Evolutionary conservation across 2,888 invertebrate genomes (phyloP).

Genomic region (Drosophila buzzatii): DNA sequence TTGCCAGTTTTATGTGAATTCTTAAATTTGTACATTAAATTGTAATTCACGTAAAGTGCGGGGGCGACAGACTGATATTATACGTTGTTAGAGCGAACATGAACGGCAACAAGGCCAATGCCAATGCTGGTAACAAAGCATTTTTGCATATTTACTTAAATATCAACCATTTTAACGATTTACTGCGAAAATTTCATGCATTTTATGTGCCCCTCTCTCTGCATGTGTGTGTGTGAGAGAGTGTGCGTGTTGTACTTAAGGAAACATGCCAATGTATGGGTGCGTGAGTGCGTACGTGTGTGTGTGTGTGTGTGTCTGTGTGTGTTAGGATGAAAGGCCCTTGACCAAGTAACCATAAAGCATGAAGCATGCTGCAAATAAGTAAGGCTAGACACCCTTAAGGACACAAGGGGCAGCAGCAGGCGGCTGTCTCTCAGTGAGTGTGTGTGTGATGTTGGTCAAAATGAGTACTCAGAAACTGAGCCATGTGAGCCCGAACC

Average conservation of each 20-base stretch:
- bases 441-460: slow-evolving; percentile 29
- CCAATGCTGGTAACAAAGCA: slow-evolving; percentile 60
- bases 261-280: slow-evolving; percentile 42
- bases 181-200: slow-evolving; percentile 74
- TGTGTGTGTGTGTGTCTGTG: slow-evolving; percentile 13
- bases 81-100: neutral
- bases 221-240: slow-evolving; percentile 7
- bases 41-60: slow-evolving; percentile 52
- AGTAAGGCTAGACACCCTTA: slow-evolving; percentile 77
- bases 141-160: slow-evolving; percentile 78
- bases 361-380: slow-evolving; percentile 79
- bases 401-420: slow-evolving; percentile 30
- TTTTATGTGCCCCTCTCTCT: slow-evolving; percentile 49
- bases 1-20: slow-evolving; percentile 54
- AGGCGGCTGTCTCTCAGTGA: neutral
- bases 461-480: slow-evolving; percentile 36
- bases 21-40: slow-evolving; percentile 64
- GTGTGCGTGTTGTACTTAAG: slow-evolving; percentile 45
- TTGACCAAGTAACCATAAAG: slow-evolving; percentile 82
- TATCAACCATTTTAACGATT: slow-evolving; percentile 76
- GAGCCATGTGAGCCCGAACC: slow-evolving; percentile 39
- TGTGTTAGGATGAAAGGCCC: slow-evolving; percentile 71
- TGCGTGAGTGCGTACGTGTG: slow-evolving; percentile 20
- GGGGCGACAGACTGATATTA: neutral
- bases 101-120: slow-evolving; percentile 24